Evolutionary conservation across 30 jellyfish, hydroid and myxozoan species (phyloP), one percentile per base, ranked within the genome.

Genomic region (Aurelia sp.): DNA sequence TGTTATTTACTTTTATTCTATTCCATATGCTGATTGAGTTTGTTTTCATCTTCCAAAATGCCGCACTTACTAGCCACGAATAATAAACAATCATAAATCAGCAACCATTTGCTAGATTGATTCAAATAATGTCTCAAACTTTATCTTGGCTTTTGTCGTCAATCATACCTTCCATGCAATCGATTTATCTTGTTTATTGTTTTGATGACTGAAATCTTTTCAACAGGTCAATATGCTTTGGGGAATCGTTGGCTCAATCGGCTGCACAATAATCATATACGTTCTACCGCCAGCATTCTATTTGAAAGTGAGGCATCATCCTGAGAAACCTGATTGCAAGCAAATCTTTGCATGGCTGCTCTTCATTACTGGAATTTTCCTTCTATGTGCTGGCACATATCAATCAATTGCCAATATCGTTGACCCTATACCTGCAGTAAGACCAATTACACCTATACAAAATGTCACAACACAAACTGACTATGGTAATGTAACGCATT

Each of bases 181-280:
- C 8, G 11, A 44, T 44, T 9, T 44, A 1, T 9, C 55, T 13
- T 13, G 13, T 44, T 44, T 16, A 3, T 44, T 9, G 3, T 44
- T 44, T 44, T 44, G 55, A 44, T 44, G 9, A 10, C 55, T 44
- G 13, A 10, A 44, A 5, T 44, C 10, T 31, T 71, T 35, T 59
- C 30, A 65, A 15, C 80, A 93, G 98, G 97, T 93, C 9, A 93
- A 93, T 80, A 93, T 93, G 98, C 79, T 93, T 16, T 93, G 98
- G 98, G 98, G 98, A 13, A 57, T 93, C 55, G 98, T 93, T 67
- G 98, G 98, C 40, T 85, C 98, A 1, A 93, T 93, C 58, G 98
- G 98, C 19, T 93, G 98, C 74, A 93, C 98, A 6, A 59, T 85
- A 51, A 74, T 93, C 37, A 93, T 93, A 40, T 93, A 93, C 85